Evolutionary conservation across 2,888 invertebrate genomes (phyloP).

Genomic region (Drosophila rellima): DNA sequence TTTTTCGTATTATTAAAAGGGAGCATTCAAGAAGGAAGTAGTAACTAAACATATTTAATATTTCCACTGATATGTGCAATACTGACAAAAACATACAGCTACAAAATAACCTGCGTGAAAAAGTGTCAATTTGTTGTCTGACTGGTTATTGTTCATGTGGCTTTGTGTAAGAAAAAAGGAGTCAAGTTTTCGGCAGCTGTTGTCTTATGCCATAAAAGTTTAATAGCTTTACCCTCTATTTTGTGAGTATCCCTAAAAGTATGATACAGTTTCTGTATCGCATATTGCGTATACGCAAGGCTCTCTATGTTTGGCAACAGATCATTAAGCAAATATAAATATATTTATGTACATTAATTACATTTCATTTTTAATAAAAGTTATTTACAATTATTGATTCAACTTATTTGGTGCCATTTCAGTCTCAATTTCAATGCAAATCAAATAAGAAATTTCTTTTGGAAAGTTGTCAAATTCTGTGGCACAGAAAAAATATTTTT

Average conservation of each 20-base stretch:
- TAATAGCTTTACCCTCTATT: background rate
- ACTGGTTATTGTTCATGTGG: constrained; percentile 28
- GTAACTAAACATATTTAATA: constrained; percentile 4
- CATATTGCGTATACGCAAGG: constrained; percentile 36
- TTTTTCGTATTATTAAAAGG: constrained; percentile 43
- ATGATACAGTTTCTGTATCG: constrained; percentile 38
- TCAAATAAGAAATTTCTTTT: constrained; percentile 9
- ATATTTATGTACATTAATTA: constrained; percentile 1
- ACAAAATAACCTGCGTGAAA: constrained; percentile 64
- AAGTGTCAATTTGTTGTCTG: constrained; percentile 60
- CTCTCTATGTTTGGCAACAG: too few species aligned
- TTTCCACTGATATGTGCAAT: constrained; percentile 17
- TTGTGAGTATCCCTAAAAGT: constrained; percentile 39
- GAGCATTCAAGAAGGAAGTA: constrained; percentile 14
- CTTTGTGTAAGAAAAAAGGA: constrained; percentile 18
- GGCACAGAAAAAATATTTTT: constrained; percentile 18
- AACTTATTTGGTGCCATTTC: constrained; percentile 19
- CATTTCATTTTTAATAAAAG: background rate
- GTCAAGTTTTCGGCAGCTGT: constrained; percentile 70
- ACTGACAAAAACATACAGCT: constrained; percentile 21
- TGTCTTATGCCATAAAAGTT: constrained; percentile 47
- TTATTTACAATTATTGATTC: constrained; percentile 9
- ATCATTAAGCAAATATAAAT: background rate
- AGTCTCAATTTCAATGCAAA: constrained; percentile 1
- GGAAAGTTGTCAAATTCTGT: constrained; percentile 13